Base-by-base conservation (phyloP, 2,113 vertebrate genomes). In the Actenoides hombroni region DNA sequence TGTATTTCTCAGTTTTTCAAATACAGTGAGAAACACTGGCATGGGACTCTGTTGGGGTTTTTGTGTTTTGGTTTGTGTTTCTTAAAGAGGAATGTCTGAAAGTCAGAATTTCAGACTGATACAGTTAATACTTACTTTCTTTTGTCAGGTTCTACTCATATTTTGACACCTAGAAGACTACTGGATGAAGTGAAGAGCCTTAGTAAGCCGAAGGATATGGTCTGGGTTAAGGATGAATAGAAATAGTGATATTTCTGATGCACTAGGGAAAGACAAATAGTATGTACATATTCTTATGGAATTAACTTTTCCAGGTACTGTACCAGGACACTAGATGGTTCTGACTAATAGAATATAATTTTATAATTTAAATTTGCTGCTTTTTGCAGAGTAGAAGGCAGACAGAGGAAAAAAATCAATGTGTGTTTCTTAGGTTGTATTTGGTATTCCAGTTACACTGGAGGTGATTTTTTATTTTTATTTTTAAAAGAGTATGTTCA, bases 101-200 rank as follows among this genome's bases (percentile, higher is more conserved):
- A 83, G 49, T 73, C 16, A 53, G 44, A 48, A 25, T 53, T 86
- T 71, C 28, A 59, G 90, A 39, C 90, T 64, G 86, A 92, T 70
- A 57, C 12, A 64, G 61, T 88, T 59, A 29, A 86, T 74, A 24
- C 18, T 90, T 97, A 19, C 39, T 49, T 79, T 92, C 48, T 92
- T 29, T 78, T 91, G 15, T 63, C 95, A 99, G 99, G 99, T 90
- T 99, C 99, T 53, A 99, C 99, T 20, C 99, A 99, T 94, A 98
- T 99, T 97, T 94, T 99, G 93, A 99, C 99, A 82, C 99, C 99
- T 44, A 98, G 71, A 90, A 96, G 95, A 78, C 98, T 99, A 64
- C 97, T 99, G 97, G 98, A 99, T 89, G 98, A 99, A 88, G 98
- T 99, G 91, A 99, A 99, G 97, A 98, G 96, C 73, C 98, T 99